Base-by-base conservation (phyloP, 2,888 invertebrate genomes). In the Rotaria macrura region DNA sequence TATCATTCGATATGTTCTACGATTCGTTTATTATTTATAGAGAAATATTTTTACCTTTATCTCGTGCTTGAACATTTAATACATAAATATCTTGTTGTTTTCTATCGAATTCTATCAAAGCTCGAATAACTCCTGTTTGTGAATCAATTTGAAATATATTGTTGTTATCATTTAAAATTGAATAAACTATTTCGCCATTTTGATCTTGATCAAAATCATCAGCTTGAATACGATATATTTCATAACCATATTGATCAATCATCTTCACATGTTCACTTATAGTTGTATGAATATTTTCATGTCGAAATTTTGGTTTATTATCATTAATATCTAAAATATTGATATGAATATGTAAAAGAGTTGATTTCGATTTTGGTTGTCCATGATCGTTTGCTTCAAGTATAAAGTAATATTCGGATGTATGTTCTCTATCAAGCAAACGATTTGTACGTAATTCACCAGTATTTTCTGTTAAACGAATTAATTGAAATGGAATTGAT, bases 121-220 rank as follows among this genome's bases (percentile, higher is more conserved):
- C 43, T 79, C 79, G 79, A 43, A 79, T 79, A 79, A 43, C 34
- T 79, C 79, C 79, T 79, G 79, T 79, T 79, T 79, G 38, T 43
- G 43, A 14, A 79, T 79, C 79, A n/a, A 79, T 79, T 43, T 40
- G 40, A 79, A 79, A 79, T 5, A 43, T 12, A 79, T 43, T 40
- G 23, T 43, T 43, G 43, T 79, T 17, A n/a, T 40, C 2, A 79
- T 43, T 43, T 4, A 43, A 5, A 25, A 79, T 43, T 43, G 43
- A 43, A 79, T 79, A 79, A n/a, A 25, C 10, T n/a, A 79, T 79
- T 79, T 79, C 23, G 43, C 79, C 79, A 79, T 79, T 79, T 12
- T 38, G 5, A 43, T 20, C 43, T 43, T 43, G 10, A 79, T 79
- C 79, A 25, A 17, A 12, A 43, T 79, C 79, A 38, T 43, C 23